Evolutionary conservation across 2,113 vertebrate genomes (phyloP), one percentile per base, ranked within the genome.

Genomic region (Sapayoa aenigma): DNA sequence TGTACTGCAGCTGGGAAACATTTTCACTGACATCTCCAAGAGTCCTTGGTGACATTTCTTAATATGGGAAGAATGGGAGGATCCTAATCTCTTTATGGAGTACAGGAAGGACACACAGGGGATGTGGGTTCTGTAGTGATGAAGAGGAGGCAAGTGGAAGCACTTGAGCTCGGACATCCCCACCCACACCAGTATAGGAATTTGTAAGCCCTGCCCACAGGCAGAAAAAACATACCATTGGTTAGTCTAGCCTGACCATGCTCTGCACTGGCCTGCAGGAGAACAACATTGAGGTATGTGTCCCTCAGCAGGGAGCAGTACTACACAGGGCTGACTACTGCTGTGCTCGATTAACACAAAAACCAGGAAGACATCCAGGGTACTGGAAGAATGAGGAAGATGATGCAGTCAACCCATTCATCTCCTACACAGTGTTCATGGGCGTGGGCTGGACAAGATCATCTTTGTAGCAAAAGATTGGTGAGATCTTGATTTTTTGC

Each of bases 251-350:
- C 13, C 58, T 41, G 66, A 27, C 33, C 2, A 0, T 35, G 47
- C 30, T 87, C 58, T 2, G 5, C 8, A 3, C 28, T 35, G 65
- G 5, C 28, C 21, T 67, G 11, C 33, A 47, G 52, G 25, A 50
- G 6, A 20, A 12, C 0, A 4, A 2, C 5, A 2, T 72, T 84
- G 31, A 28, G 12, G 4, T 5, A 1, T 0, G 8, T 12, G 8
- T 79, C 55, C 63, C 60, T 60, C 3, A 11, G 33, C 59, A 80
- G 19, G 31, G 11, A 44, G 14, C 35, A 53, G 69, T 13, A 33
- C 23, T 30, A 52, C 2, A 1, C n/a, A 59, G 49, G 30, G 25
- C 0, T 2, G 0, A 17, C 27, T 0, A 0, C 39, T 56, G 44
- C 23, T 49, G 27, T 3, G 5, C 31, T 62, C 3, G 18, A 8